Evolutionary conservation across 2,797 vertebrate species (phyloP).

Genomic region (Chelon labrosus): DNA sequence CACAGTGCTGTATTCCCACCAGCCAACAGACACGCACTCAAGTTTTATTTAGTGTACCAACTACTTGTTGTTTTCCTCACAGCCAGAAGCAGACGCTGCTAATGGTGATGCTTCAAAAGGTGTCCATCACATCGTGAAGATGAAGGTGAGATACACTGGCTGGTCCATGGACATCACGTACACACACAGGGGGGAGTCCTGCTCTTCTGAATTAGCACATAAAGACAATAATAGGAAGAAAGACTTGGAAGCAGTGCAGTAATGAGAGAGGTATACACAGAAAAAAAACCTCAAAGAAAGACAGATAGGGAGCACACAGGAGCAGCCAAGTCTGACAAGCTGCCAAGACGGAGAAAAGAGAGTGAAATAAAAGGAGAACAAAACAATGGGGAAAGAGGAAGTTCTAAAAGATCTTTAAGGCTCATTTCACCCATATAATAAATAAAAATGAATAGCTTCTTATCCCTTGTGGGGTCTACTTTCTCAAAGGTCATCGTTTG

Average conservation of each 20-base stretch:
- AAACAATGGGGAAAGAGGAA: slow-evolving; percentile 25
- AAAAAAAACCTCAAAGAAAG: slow-evolving; percentile 20
- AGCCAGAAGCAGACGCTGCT: slow-evolving; percentile 55
- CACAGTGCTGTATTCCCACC: slow-evolving; percentile 5
- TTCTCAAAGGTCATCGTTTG: slow-evolving; percentile 7
- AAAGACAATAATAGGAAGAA: slow-evolving; percentile 38
- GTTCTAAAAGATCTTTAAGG: slow-evolving; percentile 30
- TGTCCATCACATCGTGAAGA: slow-evolving; percentile 85
- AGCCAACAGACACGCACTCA: slow-evolving; percentile 10
- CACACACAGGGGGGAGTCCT: not conserved
- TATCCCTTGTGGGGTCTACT: not conserved
- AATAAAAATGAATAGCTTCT: slow-evolving; percentile 17
- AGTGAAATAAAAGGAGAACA: slow-evolving; percentile 44
- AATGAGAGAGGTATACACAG: slow-evolving; percentile 41
- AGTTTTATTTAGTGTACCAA: not conserved
- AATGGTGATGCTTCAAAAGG: slow-evolving; percentile 75
- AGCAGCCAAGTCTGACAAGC: slow-evolving; percentile 56
- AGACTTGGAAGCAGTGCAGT: not conserved
- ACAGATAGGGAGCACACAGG: slow-evolving; percentile 26
- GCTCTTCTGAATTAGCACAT: slow-evolving; percentile 15
- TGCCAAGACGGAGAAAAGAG: slow-evolving; percentile 41
- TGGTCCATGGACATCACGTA: not conserved
- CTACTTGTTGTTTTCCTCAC: slow-evolving; percentile 29
- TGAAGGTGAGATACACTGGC: slow-evolving; percentile 84
- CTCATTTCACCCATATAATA: slow-evolving; percentile 31